Evolutionary conservation across 1,140 invertebrate species (phyloP), one percentile per base, ranked within the genome.

Genomic region (Phocides pigmalion): DNA sequence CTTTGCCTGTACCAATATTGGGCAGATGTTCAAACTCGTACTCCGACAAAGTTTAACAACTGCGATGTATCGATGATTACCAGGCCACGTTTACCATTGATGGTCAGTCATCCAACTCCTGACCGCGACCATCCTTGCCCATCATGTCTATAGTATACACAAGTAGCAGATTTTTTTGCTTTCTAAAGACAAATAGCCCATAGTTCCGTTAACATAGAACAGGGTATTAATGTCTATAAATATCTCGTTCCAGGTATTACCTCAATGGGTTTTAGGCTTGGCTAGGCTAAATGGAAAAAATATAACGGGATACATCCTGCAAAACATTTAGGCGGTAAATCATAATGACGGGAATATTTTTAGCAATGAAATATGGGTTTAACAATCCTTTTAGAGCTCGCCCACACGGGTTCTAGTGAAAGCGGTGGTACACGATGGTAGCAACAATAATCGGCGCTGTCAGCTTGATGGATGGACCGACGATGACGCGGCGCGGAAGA

Each of bases 391-490:
- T 75, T 68, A 17, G 63, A 74, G 54, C n/a, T 54, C 67, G 72
- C 71, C 72, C 70, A 70, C 63, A 69, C 64, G 42, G 71, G 67
- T 80, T 72, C 72, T 44, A 50, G 51, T 76, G 65, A 81, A 81
- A 84, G 71, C 62, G 54, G 61, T 63, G 58, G 71, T 72, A 74
- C 61, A 66, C 63, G 65, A 58, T 70, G 65, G 66, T 79, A 73
- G 65, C 68, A 72, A 79, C 79, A 86, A 83, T 88, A 87, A 84
- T 82, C 76, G 76, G 47, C 49, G 74, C 66, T 85, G 86, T 82
- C 88, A 87, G 72, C 35, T 64, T 90, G 88, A 90, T 89, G 68
- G 86, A 90, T 89, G 71, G 53, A 53, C 28, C 39, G 42, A 47
- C 61, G 68, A 82, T 89, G 88, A 90, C 84, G 79, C 54, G 66